Conservation (phyloP, 2,888 invertebrate genomes). For the Agriopis aurantiaria region DNA sequence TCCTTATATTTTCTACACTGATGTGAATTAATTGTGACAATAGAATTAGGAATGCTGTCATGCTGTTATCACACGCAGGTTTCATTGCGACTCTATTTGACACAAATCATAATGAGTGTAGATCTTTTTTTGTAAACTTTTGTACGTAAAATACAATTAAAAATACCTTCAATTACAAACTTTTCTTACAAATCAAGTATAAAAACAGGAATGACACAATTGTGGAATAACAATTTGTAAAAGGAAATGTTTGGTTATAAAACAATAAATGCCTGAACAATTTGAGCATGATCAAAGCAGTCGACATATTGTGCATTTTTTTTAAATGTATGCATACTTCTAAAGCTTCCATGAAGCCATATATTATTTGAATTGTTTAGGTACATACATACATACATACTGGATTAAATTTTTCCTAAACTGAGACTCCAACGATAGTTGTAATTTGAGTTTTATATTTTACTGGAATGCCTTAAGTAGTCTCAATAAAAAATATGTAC, state of each 20-base stretch:
- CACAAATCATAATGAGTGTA: not conserved
- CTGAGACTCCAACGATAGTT: not conserved
- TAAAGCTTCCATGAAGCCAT: conserved; percentile 26
- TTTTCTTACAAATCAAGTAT: conserved; percentile 4
- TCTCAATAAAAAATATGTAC: not conserved
- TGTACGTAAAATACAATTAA: not conserved
- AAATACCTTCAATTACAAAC: too few species aligned
- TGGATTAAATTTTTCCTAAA: not conserved
- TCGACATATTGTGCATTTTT: not conserved
- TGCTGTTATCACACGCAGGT: not conserved
- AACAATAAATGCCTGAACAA: conserved; percentile 8
- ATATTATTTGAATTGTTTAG: not conserved
- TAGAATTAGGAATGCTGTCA: conserved; percentile 7
- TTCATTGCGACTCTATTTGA: not conserved
- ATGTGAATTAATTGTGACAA: conserved; percentile 3
- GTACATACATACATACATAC: not conserved
- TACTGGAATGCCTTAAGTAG: conserved; percentile 14
- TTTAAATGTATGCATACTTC: not conserved
- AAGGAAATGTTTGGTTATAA: not conserved
- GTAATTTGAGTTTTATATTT: not conserved
- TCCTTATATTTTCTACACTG: too few species aligned
- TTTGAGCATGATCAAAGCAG: conserved; percentile 24
- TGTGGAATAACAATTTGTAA: not conserved
- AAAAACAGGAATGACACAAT: not conserved
- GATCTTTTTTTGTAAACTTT: not conserved